phyloP scores from a whole-genome alignment of 30 jellyfish, hydroid and myxozoan genomes.

The Aurelia aurita region DNA sequence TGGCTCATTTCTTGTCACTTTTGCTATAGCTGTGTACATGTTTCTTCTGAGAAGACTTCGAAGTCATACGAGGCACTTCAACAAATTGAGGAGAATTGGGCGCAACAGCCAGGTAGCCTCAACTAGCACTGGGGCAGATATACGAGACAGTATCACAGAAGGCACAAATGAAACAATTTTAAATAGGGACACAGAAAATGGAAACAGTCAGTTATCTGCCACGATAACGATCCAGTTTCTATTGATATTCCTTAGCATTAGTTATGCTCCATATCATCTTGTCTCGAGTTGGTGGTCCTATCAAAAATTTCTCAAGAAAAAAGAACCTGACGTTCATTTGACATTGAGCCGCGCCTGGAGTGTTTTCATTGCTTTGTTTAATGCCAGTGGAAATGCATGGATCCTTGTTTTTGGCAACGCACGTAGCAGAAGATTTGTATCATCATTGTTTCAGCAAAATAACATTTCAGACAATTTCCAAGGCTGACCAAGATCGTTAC shows the following conservation, averaged over 20 bases:
- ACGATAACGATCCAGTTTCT: constrained; percentile 49
- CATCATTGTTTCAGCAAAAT: no score
- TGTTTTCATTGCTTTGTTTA: constrained; percentile 15
- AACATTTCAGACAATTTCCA: no score
- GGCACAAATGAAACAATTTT: no score
- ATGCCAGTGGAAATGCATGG: constrained; percentile 35
- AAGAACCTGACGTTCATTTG: not conserved
- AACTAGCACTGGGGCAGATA: no score
- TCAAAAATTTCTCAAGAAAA: constrained; percentile 3
- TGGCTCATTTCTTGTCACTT: not conserved
- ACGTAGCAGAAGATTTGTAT: constrained; percentile 5
- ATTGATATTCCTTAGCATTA: constrained; percentile 21
- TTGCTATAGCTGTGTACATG: no score
- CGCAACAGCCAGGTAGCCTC: no score
- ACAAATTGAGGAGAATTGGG: no score
- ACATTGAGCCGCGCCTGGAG: not conserved
- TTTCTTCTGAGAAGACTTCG: no score
- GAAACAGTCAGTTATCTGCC: constrained; percentile 51
- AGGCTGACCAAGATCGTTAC: no score
- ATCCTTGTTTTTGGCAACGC: constrained; percentile 33
- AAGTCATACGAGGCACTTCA: no score
- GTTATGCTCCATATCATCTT: constrained; percentile 45
- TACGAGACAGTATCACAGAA: no score
- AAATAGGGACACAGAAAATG: not conserved
- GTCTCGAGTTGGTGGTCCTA: constrained; percentile 26